Evolutionary conservation across 2,797 vertebrate species (phyloP), one percentile per base, ranked within the genome.

Genomic region (Pteronotus mesoamericanus): DNA sequence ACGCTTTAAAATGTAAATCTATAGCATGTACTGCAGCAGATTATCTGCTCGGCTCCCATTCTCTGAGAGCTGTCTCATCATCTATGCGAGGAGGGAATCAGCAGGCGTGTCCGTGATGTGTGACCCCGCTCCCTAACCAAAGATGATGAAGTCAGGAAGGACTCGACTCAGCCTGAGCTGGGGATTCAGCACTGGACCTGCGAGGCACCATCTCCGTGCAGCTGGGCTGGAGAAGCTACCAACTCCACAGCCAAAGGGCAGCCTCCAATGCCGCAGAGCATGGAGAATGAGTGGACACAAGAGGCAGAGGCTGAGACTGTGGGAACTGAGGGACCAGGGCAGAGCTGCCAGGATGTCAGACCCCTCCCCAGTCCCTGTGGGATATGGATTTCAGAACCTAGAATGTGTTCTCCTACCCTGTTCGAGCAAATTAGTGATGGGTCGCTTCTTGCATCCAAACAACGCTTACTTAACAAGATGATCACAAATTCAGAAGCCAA

Each of bases 401-500:
- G 37, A 6, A 55, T 29, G 3, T 2, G 34, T 21, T 64, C 66
- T 94, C 48, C 39, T 75, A 69, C 96, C 48, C 71, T 9, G 6
- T 89, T 29, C 92, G 48, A 85, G 32, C 4, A 34, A 64, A 51
- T 68, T 44, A 53, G 9, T 42, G 89, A 79, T 12, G 68, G 26
- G 14, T 55, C 46, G 89, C 66, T 75, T 37, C 37, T 89, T 78
- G 34, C 21, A 88, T 89, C 34, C 34, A 26, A 69, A 74, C 80
- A 55, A 85, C 59, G n/a, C n/a, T n/a, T n/a, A 48, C 66, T 78
- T 51, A 57, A 74, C 32, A 61, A 94, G 16, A 87, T 24, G 48
- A 82, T 75, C 61, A 44, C 34, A 83, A 53, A 46, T 29, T 77
- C 57, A 85, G 53, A 92, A 85, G 64, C 61, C 42, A 55, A 32